Conservation (phyloP, 2,797 vertebrate genomes). For the Oreochromis mossambicus region DNA sequence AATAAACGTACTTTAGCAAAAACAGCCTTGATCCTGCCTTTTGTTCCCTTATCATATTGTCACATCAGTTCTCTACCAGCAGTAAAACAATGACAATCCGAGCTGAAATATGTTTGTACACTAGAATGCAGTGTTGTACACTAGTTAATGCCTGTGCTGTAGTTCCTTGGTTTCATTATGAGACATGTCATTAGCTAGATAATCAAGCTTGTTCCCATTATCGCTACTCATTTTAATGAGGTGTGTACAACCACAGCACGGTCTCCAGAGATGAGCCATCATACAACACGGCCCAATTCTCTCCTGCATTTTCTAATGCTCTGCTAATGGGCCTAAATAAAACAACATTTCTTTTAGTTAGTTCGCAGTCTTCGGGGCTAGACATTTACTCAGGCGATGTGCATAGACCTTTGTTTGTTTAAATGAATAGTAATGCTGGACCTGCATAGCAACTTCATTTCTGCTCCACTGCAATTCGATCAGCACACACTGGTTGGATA, state of each 20-base stretch:
- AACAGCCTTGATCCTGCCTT: background rate
- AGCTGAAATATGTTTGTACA: constrained; percentile 6
- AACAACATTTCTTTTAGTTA: constrained; percentile 17
- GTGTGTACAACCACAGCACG: constrained; percentile 45
- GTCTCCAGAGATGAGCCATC: constrained; percentile 58
- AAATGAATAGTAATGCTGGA: background rate
- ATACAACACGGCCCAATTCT: constrained; percentile 28
- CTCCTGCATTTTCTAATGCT: constrained; percentile 11
- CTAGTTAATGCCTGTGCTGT: constrained; percentile 30
- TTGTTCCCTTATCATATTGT: background rate
- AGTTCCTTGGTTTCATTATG: constrained; percentile 44
- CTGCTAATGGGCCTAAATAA: constrained; percentile 39
- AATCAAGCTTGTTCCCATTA: constrained; percentile 67
- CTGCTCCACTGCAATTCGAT: constrained; percentile 32
- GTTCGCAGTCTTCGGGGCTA: constrained; percentile 12
- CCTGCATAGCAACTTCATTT: background rate
- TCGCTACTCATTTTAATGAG: constrained; percentile 65
- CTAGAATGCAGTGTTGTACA: background rate
- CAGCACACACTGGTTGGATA: background rate
- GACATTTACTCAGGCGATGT: background rate
- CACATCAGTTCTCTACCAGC: background rate
- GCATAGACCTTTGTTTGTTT: background rate
- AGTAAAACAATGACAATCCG: constrained; percentile 3
- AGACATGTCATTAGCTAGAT: constrained; percentile 63
- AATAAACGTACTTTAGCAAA: background rate